These are phyloP conservation scores for Troides aeacus DNA, from an alignment of 2,888 invertebrate species.

Conservation along the genomic window DNA sequence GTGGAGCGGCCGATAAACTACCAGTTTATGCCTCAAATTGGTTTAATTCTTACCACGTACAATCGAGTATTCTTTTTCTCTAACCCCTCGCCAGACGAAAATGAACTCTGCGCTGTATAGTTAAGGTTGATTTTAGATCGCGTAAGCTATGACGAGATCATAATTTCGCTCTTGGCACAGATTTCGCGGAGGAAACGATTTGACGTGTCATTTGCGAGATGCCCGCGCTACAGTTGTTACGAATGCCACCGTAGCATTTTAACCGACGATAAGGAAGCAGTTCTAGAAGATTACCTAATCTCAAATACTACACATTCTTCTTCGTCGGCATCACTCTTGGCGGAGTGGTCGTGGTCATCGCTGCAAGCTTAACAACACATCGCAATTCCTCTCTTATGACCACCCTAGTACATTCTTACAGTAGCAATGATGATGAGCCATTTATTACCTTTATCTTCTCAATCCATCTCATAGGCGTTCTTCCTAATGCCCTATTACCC, in stretches of 20 bases:
- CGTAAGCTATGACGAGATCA: slow-evolving; percentile 24
- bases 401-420: too few species aligned
- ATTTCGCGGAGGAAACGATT: slow-evolving; percentile 59
- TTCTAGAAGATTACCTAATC: too few species aligned
- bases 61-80: slow-evolving; percentile 35
- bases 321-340: too few species aligned
- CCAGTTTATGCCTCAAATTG: slow-evolving; percentile 38
- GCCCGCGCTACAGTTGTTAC: slow-evolving; percentile 37
- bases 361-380: too few species aligned
- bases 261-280: too few species aligned
- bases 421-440: too few species aligned
- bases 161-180: slow-evolving; percentile 63
- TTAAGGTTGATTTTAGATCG: slow-evolving; percentile 30
- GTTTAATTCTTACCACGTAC: slow-evolving; percentile 52
- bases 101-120: slow-evolving; percentile 35
- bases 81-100: slow-evolving; percentile 33
- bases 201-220: slow-evolving; percentile 52
- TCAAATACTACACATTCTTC: too few species aligned
- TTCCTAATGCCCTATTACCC: too few species aligned
- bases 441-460: too few species aligned
- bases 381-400: too few species aligned
- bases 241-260: slow-evolving; percentile 17
- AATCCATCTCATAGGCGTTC: too few species aligned
- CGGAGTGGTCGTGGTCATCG: too few species aligned
- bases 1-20: slow-evolving; percentile 51